Conservation (phyloP, 2,797 vertebrate genomes). For the Neosalanx taihuensis region DNA sequence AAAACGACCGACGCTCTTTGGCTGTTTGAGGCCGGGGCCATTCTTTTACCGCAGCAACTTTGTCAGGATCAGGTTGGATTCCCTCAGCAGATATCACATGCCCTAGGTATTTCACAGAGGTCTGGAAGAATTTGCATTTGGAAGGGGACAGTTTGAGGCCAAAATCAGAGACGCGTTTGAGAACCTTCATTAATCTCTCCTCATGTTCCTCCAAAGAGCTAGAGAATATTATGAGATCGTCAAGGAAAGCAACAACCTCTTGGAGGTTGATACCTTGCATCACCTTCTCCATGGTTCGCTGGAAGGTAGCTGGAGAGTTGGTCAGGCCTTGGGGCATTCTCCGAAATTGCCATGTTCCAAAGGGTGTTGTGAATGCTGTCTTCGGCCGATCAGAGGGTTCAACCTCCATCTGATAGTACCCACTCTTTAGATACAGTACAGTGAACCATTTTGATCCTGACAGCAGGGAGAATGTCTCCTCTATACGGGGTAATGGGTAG, state of each 20-base stretch:
- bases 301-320: conserved; percentile 30
- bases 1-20: conserved; percentile 7
- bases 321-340: conserved; percentile 18
- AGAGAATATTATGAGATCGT: too few species aligned
- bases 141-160: too few species aligned
- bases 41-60: conserved; percentile 6
- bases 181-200: too few species aligned
- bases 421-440: conserved; percentile 24
- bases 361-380: conserved; percentile 24
- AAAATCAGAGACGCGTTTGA: too few species aligned
- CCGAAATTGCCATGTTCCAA: too few species aligned
- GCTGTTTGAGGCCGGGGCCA: conserved; percentile 21
- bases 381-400: conserved; percentile 16
- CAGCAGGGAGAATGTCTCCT: conserved; percentile 21
- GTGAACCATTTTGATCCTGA: conserved; percentile 22
- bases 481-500: conserved; percentile 20
- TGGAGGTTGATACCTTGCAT: conserved; percentile 31
- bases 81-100: conserved; percentile 30
- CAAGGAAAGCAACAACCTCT: conserved; percentile 27
- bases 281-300: conserved; percentile 32
- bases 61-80: conserved; percentile 31
- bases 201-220: too few species aligned
- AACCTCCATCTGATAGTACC: conserved; percentile 25
- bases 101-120: conserved; percentile 23
- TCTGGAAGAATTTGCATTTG: too few species aligned